Conservation (phyloP, 2,113 vertebrate species). For the Corythoichthys haematopterus region DNA sequence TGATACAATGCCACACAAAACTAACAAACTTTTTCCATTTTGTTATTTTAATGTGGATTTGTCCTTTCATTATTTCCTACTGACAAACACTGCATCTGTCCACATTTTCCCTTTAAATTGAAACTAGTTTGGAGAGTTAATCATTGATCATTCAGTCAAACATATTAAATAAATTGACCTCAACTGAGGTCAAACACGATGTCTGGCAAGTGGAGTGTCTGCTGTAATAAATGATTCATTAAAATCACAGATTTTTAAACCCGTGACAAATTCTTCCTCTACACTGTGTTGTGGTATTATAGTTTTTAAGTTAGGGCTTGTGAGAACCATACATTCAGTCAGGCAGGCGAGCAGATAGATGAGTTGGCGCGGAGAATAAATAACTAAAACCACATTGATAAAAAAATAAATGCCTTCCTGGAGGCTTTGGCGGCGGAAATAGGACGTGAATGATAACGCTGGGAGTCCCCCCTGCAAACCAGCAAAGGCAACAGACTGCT, state of each 20-base stretch:
- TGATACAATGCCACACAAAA: background rate
- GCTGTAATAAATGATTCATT: background rate
- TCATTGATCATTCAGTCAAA: background rate
- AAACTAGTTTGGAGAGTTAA: background rate
- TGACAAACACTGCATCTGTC: background rate
- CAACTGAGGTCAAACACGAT: slow-evolving; percentile 2
- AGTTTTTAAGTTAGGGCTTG: background rate
- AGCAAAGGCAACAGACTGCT: slow-evolving; percentile 47
- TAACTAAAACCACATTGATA: slow-evolving; percentile 10
- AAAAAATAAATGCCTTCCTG: slow-evolving; percentile 3
- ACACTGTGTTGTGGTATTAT: background rate
- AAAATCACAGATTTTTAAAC: background rate
- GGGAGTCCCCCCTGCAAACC: slow-evolving; percentile 23
- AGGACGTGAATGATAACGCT: slow-evolving; percentile 30
- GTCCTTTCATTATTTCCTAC: background rate
- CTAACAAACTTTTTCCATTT: background rate
- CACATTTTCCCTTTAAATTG: background rate
- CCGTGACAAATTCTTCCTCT: no score
- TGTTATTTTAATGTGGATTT: background rate
- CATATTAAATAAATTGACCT: background rate
- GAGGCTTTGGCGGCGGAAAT: slow-evolving; percentile 7
- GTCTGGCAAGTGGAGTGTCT: slow-evolving; percentile 1
- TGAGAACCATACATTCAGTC: background rate
- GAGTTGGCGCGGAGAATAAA: background rate
- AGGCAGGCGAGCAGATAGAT: background rate